A percentile compares a stretch with the other conserved stretches of the same genome.
Evolutionary conservation across 2,113 vertebrate genomes (phyloP).

Genomic region (Oostethus manadensis): DNA sequence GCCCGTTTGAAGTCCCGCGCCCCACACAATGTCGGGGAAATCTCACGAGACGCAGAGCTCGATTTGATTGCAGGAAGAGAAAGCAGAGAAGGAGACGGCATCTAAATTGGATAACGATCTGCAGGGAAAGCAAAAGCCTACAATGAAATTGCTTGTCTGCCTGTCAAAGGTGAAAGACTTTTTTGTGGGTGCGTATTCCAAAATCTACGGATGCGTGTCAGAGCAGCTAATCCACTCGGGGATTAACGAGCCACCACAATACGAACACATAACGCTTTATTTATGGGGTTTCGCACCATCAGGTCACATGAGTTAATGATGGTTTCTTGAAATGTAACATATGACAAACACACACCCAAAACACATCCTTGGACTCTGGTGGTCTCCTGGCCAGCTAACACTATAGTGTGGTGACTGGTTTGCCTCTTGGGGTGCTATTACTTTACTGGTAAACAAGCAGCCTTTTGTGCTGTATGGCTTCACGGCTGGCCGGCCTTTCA

Average conservation of each 20-base stretch:
- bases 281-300: background rate
- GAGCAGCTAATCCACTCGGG: conserved; percentile 36
- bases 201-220: conserved; percentile 10
- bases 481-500: conserved; percentile 65
- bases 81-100: conserved; percentile 42
- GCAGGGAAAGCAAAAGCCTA: conserved; percentile 43
- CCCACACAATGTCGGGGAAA: conserved; percentile 35
- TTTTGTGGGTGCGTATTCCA: background rate
- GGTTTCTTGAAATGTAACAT: conserved; percentile 15
- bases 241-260: conserved; percentile 40
- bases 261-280: conserved; percentile 24
- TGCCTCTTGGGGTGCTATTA: conserved; percentile 72
- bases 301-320: conserved; percentile 31
- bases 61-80: conserved; percentile 52
- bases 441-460: conserved; percentile 76
- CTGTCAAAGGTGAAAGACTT: conserved; percentile 12
- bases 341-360: conserved; percentile 8
- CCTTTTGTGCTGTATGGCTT: conserved; percentile 71
- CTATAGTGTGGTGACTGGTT: conserved; percentile 68
- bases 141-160: conserved; percentile 45
- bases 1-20: conserved; percentile 45
- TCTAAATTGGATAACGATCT: conserved; percentile 63
- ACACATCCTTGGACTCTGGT: conserved; percentile 23
- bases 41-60: conserved; percentile 35
- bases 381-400: conserved; percentile 64